phyloP scores from a whole-genome alignment of 2,888 invertebrate genomes.

The Nineta flava region DNA sequence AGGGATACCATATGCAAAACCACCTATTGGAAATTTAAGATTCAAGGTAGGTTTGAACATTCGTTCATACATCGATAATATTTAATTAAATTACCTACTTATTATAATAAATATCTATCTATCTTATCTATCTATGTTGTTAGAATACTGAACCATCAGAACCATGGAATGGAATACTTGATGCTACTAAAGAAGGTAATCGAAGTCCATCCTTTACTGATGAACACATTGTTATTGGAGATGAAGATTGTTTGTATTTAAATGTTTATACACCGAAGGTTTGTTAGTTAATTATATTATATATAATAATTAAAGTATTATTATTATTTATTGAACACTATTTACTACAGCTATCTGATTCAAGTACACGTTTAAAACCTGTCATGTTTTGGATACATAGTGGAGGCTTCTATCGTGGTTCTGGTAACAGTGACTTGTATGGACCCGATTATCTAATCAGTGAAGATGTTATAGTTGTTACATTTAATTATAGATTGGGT shows the following conservation, averaged over 20 bases:
- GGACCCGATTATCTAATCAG: background rate
- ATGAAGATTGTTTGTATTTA: slow-evolving; percentile 36
- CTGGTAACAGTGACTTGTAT: background rate
- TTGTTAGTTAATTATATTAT: slow-evolving; percentile 1
- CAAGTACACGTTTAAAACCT: background rate
- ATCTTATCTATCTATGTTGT: too few species aligned
- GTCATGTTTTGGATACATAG: background rate
- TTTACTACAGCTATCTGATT: background rate
- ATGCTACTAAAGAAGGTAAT: slow-evolving; percentile 23
- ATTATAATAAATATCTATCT: background rate
- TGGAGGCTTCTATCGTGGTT: background rate
- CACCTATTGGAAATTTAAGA: background rate
- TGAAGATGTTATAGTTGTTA: background rate
- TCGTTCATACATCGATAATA: background rate
- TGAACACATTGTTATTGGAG: slow-evolving; percentile 25
- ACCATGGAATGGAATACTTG: slow-evolving; percentile 22
- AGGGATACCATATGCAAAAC: background rate
- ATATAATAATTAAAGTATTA: background rate
- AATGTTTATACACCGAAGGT: slow-evolving; percentile 29
- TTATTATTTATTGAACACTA: background rate
- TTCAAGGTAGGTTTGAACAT: background rate
- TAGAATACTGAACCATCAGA: slow-evolving; percentile 24
- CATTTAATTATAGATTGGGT: background rate
- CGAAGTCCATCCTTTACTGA: slow-evolving; percentile 23
- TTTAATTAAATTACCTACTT: background rate